These are phyloP conservation scores for Ericerus pela DNA, from an alignment of 1,140 invertebrate genomes.

Conservation along the genomic window DNA sequence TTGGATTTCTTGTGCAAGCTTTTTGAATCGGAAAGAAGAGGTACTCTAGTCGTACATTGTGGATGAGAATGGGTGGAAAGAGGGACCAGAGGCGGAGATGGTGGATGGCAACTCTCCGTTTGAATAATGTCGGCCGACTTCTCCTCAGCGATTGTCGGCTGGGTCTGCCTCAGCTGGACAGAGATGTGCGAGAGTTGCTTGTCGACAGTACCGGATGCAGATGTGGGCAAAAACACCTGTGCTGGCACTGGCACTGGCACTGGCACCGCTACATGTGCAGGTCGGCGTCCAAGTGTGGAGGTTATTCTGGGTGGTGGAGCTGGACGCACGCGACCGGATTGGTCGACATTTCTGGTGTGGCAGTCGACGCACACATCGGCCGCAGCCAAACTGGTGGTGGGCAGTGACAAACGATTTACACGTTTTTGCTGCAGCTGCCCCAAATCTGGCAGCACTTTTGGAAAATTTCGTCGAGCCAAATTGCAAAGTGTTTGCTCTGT, in stretches of 20 bases:
- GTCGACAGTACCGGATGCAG: slow-evolving; percentile 20
- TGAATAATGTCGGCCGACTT: background rate
- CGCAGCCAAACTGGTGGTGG: slow-evolving; percentile 30
- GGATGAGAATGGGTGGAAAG: background rate
- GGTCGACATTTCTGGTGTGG: slow-evolving; percentile 30
- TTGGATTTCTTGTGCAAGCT: background rate
- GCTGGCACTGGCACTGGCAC: too few relatives aligned
- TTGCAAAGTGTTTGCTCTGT: slow-evolving; percentile 54
- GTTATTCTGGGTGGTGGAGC: slow-evolving; percentile 45
- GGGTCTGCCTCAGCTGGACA: background rate
- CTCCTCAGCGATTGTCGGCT: background rate
- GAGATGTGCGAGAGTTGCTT: slow-evolving; percentile 16
- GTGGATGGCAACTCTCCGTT: background rate
- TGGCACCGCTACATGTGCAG: too few relatives aligned
- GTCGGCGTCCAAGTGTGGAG: slow-evolving; percentile 40
- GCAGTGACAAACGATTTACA: slow-evolving; percentile 37
- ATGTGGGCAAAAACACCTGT: too few relatives aligned
- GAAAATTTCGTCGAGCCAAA: slow-evolving; percentile 59
- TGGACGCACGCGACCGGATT: slow-evolving; percentile 36
- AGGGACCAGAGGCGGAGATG: background rate
- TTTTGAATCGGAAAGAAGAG: background rate
- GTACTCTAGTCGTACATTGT: background rate
- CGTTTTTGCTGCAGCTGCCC: slow-evolving; percentile 26
- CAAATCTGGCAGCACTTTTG: slow-evolving; percentile 63
- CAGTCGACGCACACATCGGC: too few relatives aligned